These are phyloP conservation scores for Rotaria macrura DNA, from an alignment of 2,888 invertebrate species.

Conservation along the genomic window DNA sequence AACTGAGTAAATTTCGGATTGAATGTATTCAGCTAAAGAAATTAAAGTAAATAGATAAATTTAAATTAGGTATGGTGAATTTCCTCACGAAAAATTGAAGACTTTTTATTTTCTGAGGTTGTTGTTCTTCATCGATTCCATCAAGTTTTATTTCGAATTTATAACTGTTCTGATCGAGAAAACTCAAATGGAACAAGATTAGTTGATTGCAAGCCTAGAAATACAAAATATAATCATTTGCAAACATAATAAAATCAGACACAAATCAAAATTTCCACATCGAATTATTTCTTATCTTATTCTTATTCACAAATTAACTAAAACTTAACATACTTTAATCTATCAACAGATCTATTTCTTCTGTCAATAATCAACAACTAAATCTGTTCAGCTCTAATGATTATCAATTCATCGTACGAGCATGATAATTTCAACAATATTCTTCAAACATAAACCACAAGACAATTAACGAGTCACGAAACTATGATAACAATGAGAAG, in stretches of 20 bases:
- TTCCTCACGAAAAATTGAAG: slow-evolving; percentile 40
- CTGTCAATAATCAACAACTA: not conserved
- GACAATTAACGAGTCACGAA: not conserved
- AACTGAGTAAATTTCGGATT: slow-evolving; percentile 89
- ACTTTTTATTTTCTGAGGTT: slow-evolving; percentile 64
- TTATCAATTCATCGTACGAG: not conserved
- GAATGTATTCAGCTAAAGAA: slow-evolving; percentile 80
- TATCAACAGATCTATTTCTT: not conserved
- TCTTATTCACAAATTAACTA: not conserved
- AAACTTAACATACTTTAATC: not conserved
- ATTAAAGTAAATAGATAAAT: not conserved
- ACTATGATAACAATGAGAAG: not conserved
- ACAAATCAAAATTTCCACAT: not conserved
- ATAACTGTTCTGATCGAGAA: slow-evolving; percentile 75
- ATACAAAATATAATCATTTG: not conserved
- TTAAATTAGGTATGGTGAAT: slow-evolving; percentile 36
- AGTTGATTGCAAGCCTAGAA: slow-evolving; percentile 71
- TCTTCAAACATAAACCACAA: not conserved
- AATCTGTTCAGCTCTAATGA: not conserved
- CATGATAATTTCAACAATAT: too few relatives aligned
- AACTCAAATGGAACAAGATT: slow-evolving; percentile 75
- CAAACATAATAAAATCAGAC: too few relatives aligned
- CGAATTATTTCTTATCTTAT: not conserved
- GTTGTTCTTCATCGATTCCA: slow-evolving; percentile 59
- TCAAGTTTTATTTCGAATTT: slow-evolving; percentile 71